phyloP scores from a whole-genome alignment of 1,140 invertebrate genomes.

The Heliconius himera region DNA sequence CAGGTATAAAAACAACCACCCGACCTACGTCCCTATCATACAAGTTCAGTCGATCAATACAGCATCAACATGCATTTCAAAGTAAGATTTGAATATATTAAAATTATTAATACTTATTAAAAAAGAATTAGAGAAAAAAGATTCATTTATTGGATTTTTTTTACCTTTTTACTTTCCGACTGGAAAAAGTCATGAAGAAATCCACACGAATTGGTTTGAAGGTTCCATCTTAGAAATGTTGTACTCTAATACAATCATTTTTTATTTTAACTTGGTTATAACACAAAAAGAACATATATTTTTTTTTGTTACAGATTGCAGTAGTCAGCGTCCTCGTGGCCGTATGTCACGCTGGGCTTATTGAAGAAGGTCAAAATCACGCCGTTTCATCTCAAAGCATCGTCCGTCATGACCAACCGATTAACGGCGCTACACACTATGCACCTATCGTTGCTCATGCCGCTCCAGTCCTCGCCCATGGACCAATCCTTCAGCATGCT shows the following conservation, averaged over 20 bases:
- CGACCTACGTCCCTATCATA: slow-evolving; percentile 63
- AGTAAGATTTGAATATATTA: slow-evolving; percentile 57
- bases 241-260: too few species aligned
- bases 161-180: too few species aligned
- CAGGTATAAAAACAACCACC: slow-evolving; percentile 73
- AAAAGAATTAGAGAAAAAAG: too few species aligned
- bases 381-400: slow-evolving; percentile 75
- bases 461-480: slow-evolving; percentile 51
- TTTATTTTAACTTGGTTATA: background rate
- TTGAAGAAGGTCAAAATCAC: slow-evolving; percentile 56
- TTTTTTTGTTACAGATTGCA: slow-evolving; percentile 51
- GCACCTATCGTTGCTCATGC: slow-evolving; percentile 49
- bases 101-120: slow-evolving; percentile 12
- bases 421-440: slow-evolving; percentile 47
- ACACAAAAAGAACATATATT: background rate
- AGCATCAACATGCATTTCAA: slow-evolving; percentile 72
- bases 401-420: slow-evolving; percentile 65
- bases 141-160: too few species aligned
- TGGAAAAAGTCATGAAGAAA: too few species aligned
- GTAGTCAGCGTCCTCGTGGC: slow-evolving; percentile 59
- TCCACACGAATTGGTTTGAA: too few species aligned
- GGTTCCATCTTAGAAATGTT: too few species aligned
- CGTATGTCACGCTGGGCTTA: slow-evolving; percentile 56
- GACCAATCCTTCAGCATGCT: slow-evolving; percentile 49
- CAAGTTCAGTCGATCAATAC: slow-evolving; percentile 59